Evolutionary conservation across 2,797 vertebrate species (phyloP), one percentile per base, ranked within the genome.

Genomic region (Fistularia commersonii): DNA sequence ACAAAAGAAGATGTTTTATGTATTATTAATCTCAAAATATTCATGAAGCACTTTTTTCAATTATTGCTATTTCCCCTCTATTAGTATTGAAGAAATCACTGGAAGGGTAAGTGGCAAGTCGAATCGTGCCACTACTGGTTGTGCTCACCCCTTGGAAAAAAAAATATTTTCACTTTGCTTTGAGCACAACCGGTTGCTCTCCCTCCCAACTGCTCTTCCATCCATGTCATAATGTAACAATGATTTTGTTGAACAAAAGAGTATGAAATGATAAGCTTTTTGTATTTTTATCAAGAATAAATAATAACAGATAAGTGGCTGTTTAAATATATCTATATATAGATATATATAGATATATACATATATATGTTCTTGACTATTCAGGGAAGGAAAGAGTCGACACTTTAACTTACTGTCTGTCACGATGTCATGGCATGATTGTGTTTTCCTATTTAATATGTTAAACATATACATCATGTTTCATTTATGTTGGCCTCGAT

Each of bases 21-120:
- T 82, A 83, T 81, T 77, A 72, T 87, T 74, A 69, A 80, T 80
- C 72, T 79, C 76, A 76, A 68, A 79, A 76, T 89, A 76, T 88
- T 75, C 77, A 82, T 84, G 76, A 87, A 81, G 89, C 88, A 91
- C 90, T 89, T 91, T 91, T 40, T 42, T 90, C 79, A 65, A 83
- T 79, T 66, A 63, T 76, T 72, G 66, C 69, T 62, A 71, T 72
- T 72, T 76, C 68, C 80, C 73, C 71, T 61, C 35, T 69, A 6
- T 70, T 67, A 72, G 82, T 74, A 49, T 78, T 80, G 58, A 58
- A 70, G 60, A 66, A 59, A 64, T 57, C 51, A 48, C 46, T 49
- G 60, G 53, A 64, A 62, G 64, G 58, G 50, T 32, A 72, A 57
- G 58, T 46, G 39, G 50, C 52, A 46, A n/a, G 15, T 33, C 41